Base-by-base conservation (phyloP, 2,888 invertebrate species). In the Acanthosepion pharaonis region DNA sequence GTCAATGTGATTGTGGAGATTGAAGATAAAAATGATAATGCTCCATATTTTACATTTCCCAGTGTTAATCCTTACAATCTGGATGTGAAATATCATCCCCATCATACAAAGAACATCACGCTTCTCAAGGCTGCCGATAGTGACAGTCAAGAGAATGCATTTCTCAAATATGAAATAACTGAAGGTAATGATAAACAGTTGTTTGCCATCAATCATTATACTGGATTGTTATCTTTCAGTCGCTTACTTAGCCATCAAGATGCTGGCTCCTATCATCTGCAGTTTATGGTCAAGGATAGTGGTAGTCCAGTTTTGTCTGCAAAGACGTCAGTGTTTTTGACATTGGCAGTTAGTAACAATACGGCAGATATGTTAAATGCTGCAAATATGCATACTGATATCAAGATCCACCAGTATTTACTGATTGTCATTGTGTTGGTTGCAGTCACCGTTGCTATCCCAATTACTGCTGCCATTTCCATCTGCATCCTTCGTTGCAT, bases 101-200 rank as follows among this genome's bases (percentile, higher is more conserved):
- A 78, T 78, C 78, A 78, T 78, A 78, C 78, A 78, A 78, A 78
- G 78, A 78, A 78, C 33, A 78, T 78, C 78, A 78, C 78, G 8
- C 78, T 78, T 78, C 78, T 78, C 11, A 78, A 78, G 78, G 78
- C 78, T 78, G 78, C n/a, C 33, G 78, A 78, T 33, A 78, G 78
- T 78, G 78, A 78, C 11, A 78, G 78, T 78, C 78, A 78, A 78
- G 78, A 78, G n/a, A 78, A 78, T 78, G 78, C 78, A 78, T 78
- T 78, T n/a, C 78, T 78, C n/a, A 78, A 78, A 78, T 78, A 78
- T 78, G 78, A 78, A 78, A 78, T 78, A 78, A 78, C 78, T 78
- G 15, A 33, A 78, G 78, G 78, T 8, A 78, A 78, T 18, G 78
- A 78, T 78, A 78, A 78, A 78, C 78, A 78, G 78, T 78, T 78